Percentiles rank a stretch among this genome's conserved stretches.
Conservation (phyloP, 92 coral and sea anemone species). For the Epizoanthus ramosus region DNA sequence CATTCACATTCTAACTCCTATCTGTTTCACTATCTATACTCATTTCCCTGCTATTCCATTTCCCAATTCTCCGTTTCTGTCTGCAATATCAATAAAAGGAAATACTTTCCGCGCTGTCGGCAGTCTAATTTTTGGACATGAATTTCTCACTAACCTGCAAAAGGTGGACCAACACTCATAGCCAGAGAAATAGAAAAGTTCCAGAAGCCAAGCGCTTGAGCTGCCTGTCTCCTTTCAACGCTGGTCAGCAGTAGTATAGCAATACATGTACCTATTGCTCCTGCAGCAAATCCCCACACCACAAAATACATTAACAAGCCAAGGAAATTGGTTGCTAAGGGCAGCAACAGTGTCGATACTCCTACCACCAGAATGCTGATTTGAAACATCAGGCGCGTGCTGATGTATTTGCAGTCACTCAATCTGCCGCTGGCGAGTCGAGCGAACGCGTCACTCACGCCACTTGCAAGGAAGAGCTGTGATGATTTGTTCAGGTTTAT, state of each 20-base stretch:
- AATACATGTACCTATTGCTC: slow-evolving; percentile 12
- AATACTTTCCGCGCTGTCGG: too few relatives aligned
- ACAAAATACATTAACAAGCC: slow-evolving; percentile 5
- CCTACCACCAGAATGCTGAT: slow-evolving; percentile 5
- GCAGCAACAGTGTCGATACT: slow-evolving; percentile 1
- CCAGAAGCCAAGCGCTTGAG: slow-evolving; percentile 1
- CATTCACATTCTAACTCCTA: too few relatives aligned
- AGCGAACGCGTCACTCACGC: not conserved
- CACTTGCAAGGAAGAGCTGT: not conserved
- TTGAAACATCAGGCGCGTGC: not conserved
- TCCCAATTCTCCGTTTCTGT: too few relatives aligned
- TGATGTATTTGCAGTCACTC: slow-evolving; percentile 6
- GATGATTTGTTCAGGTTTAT: not conserved
- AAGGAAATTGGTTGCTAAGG: slow-evolving; percentile 2
- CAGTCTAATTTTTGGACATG: too few relatives aligned
- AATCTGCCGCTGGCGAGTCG: slow-evolving; percentile 6
- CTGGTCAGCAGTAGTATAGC: slow-evolving; percentile 13
- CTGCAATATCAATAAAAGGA: too few relatives aligned
- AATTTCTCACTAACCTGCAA: slow-evolving; percentile 3
- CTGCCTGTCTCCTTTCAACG: not conserved
- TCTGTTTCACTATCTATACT: too few relatives aligned
- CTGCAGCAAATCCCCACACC: slow-evolving; percentile 2
- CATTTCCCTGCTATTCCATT: too few relatives aligned
- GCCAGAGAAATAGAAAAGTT: slow-evolving; percentile 4
- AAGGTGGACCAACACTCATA: slow-evolving; percentile 11